Percentiles rank a stretch among this genome's conserved stretches.
Evolutionary conservation across 2,888 invertebrate genomes (phyloP).

Genomic region (Apamea sordens): DNA sequence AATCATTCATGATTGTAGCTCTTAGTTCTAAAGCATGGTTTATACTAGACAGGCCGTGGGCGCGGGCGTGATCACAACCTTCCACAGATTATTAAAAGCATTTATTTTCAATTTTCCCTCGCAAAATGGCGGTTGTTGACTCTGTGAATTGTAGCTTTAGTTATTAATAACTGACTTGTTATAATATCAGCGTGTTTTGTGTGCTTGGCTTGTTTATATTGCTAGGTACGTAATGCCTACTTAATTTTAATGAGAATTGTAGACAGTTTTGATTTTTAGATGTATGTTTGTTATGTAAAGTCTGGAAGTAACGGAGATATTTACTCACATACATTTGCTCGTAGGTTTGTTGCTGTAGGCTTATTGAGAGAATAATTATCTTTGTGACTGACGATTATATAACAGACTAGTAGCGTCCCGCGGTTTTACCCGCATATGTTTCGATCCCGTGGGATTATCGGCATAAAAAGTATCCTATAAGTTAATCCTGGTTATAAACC

Average conservation of each 20-base stretch:
- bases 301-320: neutral
- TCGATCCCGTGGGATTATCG: too few species aligned
- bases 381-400: neutral
- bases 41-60: constrained; percentile 57
- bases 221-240: neutral
- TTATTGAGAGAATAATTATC: neutral
- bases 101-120: constrained; percentile 55
- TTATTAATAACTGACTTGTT: constrained; percentile 38
- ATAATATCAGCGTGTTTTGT: constrained; percentile 32
- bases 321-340: neutral
- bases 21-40: constrained; percentile 52
- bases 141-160: constrained; percentile 48
- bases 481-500: too few species aligned
- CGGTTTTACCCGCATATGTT: too few species aligned
- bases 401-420: neutral
- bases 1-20: constrained; percentile 66
- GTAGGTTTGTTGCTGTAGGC: neutral
- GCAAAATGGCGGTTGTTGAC: constrained; percentile 52
- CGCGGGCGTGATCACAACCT: constrained; percentile 59
- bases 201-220: constrained; percentile 27
- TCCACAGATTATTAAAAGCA: constrained; percentile 47
- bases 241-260: constrained; percentile 8
- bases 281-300: constrained; percentile 11
- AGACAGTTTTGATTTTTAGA: constrained; percentile 5
- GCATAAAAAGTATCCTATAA: too few species aligned